These are phyloP conservation scores for Ramphastos sulfuratus DNA, from an alignment of 2,113 vertebrate genomes.

Conservation along the genomic window DNA sequence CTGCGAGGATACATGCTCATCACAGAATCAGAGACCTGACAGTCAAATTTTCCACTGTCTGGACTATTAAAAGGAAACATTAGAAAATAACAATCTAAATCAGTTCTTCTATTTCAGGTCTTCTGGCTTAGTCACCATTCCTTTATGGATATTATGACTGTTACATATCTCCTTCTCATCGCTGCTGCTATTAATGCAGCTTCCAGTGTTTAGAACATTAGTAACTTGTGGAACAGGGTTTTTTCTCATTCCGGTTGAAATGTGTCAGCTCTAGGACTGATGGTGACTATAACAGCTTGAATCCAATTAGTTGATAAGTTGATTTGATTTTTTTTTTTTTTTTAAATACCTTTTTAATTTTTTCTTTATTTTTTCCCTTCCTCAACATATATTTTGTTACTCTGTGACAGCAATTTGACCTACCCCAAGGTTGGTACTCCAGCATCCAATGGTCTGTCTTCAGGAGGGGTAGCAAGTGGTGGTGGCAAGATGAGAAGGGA, in stretches of 20 bases:
- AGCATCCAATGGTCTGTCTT: constrained; percentile 79
- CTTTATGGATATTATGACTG: constrained; percentile 17
- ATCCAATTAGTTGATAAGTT: neutral
- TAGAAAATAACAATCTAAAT: constrained; percentile 19
- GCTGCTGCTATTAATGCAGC: neutral
- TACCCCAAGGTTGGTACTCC: constrained; percentile 84
- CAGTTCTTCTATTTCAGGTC: constrained; percentile 23
- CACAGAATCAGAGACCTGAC: neutral
- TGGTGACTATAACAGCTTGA: neutral
- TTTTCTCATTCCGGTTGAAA: neutral
- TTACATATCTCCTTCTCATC: neutral
- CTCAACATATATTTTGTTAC: neutral
- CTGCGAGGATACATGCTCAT: neutral
- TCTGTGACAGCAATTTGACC: constrained; percentile 73
- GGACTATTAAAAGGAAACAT: constrained; percentile 20
- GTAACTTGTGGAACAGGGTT: neutral
- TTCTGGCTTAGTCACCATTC: constrained; percentile 45
- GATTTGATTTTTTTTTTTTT: neutral
- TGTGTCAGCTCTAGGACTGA: neutral
- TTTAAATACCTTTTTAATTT: neutral
- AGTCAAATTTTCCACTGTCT: constrained; percentile 17
- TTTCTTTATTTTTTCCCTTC: neutral
- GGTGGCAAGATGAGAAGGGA: constrained; percentile 92
- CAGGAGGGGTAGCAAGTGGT: constrained; percentile 75
- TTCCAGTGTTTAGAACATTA: neutral